Percentiles rank a stretch among this genome's conserved stretches.
These are phyloP conservation scores for Sylvietta virens DNA, from an alignment of 2,113 vertebrate genomes.

Conservation along the genomic window DNA sequence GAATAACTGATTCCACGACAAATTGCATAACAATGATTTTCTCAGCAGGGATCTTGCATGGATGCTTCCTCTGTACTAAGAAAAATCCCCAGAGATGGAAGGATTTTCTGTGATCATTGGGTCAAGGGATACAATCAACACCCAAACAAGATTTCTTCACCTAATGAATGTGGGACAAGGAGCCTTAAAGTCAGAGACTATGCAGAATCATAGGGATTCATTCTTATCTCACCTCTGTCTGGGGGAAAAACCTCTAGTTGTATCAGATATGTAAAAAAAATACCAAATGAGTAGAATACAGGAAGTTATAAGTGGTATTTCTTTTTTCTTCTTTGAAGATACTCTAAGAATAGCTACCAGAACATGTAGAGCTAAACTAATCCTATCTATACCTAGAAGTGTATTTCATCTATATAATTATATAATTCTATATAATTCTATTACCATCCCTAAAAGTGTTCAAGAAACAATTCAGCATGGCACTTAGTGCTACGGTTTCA, in stretches of 20 bases:
- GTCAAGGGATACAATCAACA: not conserved
- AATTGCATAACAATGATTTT: not conserved
- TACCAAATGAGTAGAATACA: not conserved
- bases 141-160: not conserved
- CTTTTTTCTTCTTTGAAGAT: not conserved
- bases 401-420: not conserved
- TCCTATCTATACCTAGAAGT: not conserved
- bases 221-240: not conserved
- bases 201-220: not conserved
- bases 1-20: not conserved
- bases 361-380: not conserved
- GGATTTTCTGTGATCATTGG: not conserved
- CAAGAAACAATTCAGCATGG: not conserved
- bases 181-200: not conserved
- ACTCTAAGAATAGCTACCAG: not conserved
- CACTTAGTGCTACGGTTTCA: not conserved
- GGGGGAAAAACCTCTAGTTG: not conserved
- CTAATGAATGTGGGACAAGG: not conserved
- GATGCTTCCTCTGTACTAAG: not conserved
- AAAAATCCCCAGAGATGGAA: not conserved
- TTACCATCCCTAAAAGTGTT: not conserved
- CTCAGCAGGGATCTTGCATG: not conserved
- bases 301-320: not conserved
- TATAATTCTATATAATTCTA: not conserved
- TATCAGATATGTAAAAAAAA: not conserved